A percentile compares a stretch with the other conserved stretches of the same genome.
Evolutionary conservation across 2,797 vertebrate species (phyloP).

Genomic region (Trachurus trachurus): DNA sequence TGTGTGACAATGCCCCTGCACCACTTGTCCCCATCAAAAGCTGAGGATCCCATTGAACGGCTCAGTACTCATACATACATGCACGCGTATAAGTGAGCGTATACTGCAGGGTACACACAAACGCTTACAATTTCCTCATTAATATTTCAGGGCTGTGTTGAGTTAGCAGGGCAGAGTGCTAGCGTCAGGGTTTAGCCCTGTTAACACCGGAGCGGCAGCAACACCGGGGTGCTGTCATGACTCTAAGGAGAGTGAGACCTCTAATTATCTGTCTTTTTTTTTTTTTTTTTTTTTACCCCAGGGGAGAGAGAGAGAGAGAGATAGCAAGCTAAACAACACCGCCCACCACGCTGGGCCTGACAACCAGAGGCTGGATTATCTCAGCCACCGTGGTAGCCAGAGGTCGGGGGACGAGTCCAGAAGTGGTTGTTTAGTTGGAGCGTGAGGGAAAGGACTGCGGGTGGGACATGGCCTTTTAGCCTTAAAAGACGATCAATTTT

Average conservation of each 20-base stretch:
- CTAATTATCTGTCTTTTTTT: slow-evolving; percentile 61
- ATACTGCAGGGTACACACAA: slow-evolving; percentile 43
- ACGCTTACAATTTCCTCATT: slow-evolving; percentile 71
- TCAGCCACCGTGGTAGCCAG: slow-evolving; percentile 10
- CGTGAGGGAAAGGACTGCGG: neutral
- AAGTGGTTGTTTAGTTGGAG: slow-evolving; percentile 12
- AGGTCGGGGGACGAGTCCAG: neutral
- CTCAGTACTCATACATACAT: slow-evolving; percentile 6
- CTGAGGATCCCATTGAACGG: slow-evolving; percentile 31
- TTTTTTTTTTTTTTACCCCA: slow-evolving; percentile 6
- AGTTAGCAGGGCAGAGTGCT: slow-evolving; percentile 76
- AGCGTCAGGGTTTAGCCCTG: slow-evolving; percentile 72
- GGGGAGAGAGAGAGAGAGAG: slow-evolving; percentile 30
- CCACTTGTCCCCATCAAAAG: slow-evolving; percentile 62
- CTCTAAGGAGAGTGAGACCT: slow-evolving; percentile 56
- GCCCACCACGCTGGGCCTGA: slow-evolving; percentile 13
- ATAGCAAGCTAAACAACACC: slow-evolving; percentile 35
- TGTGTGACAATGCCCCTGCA: slow-evolving; percentile 44
- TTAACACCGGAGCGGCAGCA: slow-evolving; percentile 57
- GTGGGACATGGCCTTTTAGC: neutral
- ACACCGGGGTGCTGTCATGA: slow-evolving; percentile 59
- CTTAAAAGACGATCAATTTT: neutral
- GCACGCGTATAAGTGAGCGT: slow-evolving; percentile 29
- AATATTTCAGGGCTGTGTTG: slow-evolving; percentile 79
- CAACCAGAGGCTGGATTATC: slow-evolving; percentile 36